phyloP scores from a whole-genome alignment of 1,140 invertebrate genomes.

The Drosophila subpulchrella region DNA sequence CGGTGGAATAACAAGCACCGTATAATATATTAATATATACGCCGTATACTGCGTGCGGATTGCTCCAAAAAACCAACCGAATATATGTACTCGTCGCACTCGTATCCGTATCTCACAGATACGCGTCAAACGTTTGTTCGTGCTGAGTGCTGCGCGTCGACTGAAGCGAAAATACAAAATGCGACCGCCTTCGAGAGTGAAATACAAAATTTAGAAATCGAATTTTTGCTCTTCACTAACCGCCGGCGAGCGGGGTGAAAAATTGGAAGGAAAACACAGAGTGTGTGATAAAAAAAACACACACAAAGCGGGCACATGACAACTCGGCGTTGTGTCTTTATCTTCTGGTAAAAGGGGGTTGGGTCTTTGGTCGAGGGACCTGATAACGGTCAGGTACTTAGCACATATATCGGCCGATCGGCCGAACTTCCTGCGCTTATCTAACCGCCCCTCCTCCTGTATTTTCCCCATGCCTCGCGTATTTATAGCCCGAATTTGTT shows the following conservation, averaged over 20 bases:
- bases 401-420: background rate
- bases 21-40: constrained; percentile 3
- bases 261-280: constrained; percentile 51
- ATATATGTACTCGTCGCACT: constrained; percentile 66
- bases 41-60: constrained; percentile 29
- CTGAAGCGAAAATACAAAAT: constrained; percentile 58
- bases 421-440: constrained; percentile 38
- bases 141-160: constrained; percentile 82
- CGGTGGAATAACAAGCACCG: constrained; percentile 8
- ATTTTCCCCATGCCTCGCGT: constrained; percentile 19
- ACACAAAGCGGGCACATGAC: constrained; percentile 67
- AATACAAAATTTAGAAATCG: constrained; percentile 70
- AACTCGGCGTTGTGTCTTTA: constrained; percentile 50
- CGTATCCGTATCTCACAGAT: constrained; percentile 70
- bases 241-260: constrained; percentile 1
- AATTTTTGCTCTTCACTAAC: constrained; percentile 58
- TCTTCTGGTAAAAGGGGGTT: constrained; percentile 45
- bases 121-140: constrained; percentile 75
- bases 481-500: constrained; percentile 59
- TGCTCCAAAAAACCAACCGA: constrained; percentile 68
- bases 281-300: constrained; percentile 70
- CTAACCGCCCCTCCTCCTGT: constrained; percentile 16
- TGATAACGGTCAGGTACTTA: constrained; percentile 63
- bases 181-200: constrained; percentile 52
- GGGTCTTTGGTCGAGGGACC: constrained; percentile 26